Evolutionary conservation across 2,888 invertebrate genomes (phyloP).

Genomic region (Drosophila flavopinicola): DNA sequence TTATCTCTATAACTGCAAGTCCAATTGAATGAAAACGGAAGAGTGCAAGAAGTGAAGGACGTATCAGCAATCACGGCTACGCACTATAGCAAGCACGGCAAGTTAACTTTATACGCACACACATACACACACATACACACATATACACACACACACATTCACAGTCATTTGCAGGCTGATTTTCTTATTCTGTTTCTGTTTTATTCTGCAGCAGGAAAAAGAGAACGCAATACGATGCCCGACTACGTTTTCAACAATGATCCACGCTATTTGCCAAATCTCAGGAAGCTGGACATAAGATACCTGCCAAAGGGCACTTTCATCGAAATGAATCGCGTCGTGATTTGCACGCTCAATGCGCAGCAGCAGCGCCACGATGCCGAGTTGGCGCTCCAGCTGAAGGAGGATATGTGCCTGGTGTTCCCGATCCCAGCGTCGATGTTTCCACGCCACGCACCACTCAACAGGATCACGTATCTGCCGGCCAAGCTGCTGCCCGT

Average conservation of each 20-base stretch:
- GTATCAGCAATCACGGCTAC: too few relatives aligned
- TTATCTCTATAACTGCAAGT: too few relatives aligned
- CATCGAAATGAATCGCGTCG: conserved; percentile 6
- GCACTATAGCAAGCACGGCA: too few relatives aligned
- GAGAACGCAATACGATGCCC: neutral
- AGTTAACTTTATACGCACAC: too few relatives aligned
- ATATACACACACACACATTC: too few relatives aligned
- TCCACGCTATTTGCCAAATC: conserved; percentile 33
- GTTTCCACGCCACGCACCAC: conserved; percentile 28
- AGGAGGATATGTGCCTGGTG: neutral
- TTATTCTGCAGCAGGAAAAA: neutral
- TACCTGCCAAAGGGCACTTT: neutral
- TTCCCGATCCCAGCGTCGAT: conserved; percentile 24
- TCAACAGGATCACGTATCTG: conserved; percentile 24
- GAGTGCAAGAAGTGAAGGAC: too few relatives aligned
- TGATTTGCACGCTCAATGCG: neutral
- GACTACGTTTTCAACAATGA: conserved; percentile 3
- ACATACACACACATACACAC: too few relatives aligned
- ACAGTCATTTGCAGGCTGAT: too few relatives aligned
- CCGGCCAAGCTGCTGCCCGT: conserved; percentile 24
- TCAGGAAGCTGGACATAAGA: conserved; percentile 6
- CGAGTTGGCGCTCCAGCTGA: neutral
- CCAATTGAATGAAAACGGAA: too few relatives aligned
- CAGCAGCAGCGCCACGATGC: conserved; percentile 15
- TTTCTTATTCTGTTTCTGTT: too few relatives aligned